Conservation (phyloP, 1,140 invertebrate species). For the Nymphalis io region DNA sequence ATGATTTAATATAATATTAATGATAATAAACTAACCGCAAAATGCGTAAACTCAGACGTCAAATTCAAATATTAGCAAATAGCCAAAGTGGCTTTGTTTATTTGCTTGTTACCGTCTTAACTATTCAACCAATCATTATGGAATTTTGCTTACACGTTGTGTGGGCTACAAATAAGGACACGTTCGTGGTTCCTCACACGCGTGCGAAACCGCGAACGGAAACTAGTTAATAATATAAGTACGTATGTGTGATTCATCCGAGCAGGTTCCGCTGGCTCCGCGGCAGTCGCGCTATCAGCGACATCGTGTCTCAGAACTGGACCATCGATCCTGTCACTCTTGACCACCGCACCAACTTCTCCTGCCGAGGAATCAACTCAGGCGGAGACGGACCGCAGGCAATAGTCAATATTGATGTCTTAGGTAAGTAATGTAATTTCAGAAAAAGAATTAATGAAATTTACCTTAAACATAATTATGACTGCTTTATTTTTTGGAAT, state of each 20-base stretch:
- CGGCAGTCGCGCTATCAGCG: constrained; percentile 86
- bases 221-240: too few species aligned
- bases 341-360: constrained; percentile 92
- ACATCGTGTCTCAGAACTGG: constrained; percentile 87
- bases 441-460: not conserved
- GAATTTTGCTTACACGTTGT: too few species aligned
- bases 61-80: too few species aligned
- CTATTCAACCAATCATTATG: too few species aligned
- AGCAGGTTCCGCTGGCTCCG: constrained; percentile 89
- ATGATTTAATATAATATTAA: too few species aligned
- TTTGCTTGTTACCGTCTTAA: too few species aligned
- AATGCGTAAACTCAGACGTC: too few species aligned
- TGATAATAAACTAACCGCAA: too few species aligned
- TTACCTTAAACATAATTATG: not conserved
- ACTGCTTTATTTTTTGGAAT: not conserved
- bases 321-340: constrained; percentile 90
- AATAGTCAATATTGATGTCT: constrained; percentile 87
- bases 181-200: too few species aligned
- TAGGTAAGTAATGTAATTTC: constrained; percentile 81
- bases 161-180: too few species aligned
- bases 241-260: not conserved
- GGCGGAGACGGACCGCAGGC: constrained; percentile 89
- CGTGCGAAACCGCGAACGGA: too few species aligned
- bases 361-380: constrained; percentile 90
- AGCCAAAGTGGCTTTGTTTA: too few species aligned